Percentiles rank a stretch among this genome's conserved stretches.
Conservation (phyloP, 1,140 invertebrate genomes). For the Leptinotarsa lineolata region DNA sequence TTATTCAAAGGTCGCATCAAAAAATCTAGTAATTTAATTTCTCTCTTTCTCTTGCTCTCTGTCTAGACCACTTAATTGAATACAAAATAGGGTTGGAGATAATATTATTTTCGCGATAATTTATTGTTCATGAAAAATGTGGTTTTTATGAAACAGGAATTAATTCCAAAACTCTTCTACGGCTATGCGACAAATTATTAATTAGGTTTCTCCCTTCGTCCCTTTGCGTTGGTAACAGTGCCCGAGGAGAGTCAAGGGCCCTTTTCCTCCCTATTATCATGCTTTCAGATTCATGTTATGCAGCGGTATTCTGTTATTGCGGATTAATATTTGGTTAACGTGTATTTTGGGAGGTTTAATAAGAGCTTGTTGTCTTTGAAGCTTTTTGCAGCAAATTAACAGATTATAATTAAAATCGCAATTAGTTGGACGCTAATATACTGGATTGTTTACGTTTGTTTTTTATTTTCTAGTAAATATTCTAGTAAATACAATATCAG, state of each 20-base stretch:
- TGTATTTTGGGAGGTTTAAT: conserved; percentile 11
- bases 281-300: conserved; percentile 34
- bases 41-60: too few species aligned
- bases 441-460: too few species aligned
- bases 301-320: conserved; percentile 38
- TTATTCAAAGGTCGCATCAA: too few species aligned
- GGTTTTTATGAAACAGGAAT: too few species aligned
- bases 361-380: conserved; percentile 18
- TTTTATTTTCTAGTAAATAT: too few species aligned
- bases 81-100: too few species aligned
- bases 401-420: neutral
- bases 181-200: conserved; percentile 42
- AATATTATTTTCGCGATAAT: too few species aligned
- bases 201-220: conserved; percentile 40
- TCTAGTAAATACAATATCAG: too few species aligned
- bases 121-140: too few species aligned
- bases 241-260: conserved; percentile 35
- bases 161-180: conserved; percentile 7
- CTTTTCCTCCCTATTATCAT: conserved; percentile 39
- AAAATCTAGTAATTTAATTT: too few species aligned
- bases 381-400: conserved; percentile 13
- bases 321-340: conserved; percentile 38
- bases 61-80: too few species aligned
- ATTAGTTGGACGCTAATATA: neutral
- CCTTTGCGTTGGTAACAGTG: conserved; percentile 35